A percentile compares a stretch with the other conserved stretches of the same genome.
phyloP scores from a whole-genome alignment of 2,797 vertebrate species.

The Orestias chungarensis region DNA sequence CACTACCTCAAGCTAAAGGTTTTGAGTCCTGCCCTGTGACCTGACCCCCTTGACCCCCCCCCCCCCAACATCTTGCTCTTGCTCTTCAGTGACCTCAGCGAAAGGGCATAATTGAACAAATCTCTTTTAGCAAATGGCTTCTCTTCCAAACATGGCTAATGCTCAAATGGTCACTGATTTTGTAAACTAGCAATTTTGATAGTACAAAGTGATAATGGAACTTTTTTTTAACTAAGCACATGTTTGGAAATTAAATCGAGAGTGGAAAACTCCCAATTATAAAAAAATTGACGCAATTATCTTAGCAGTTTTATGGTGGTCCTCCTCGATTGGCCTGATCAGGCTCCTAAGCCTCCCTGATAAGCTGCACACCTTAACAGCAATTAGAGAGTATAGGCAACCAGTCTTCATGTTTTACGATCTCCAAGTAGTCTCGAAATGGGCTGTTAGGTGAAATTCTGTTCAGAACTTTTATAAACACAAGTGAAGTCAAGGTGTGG shows the following conservation, averaged over 20 bases:
- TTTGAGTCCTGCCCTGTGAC: constrained; percentile 56
- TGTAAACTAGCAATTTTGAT: constrained; percentile 34
- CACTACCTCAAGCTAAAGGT: constrained; percentile 55
- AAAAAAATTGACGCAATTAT: constrained; percentile 15
- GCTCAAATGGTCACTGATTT: constrained; percentile 45
- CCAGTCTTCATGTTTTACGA: too few relatives aligned
- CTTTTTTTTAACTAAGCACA: constrained; percentile 8
- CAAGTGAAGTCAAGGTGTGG: too few relatives aligned
- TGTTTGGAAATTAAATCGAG: constrained; percentile 12
- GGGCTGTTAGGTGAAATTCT: too few relatives aligned
- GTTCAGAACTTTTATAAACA: too few relatives aligned
- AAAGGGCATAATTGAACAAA: constrained; percentile 28
- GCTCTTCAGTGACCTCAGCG: constrained; percentile 47
- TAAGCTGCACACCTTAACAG: too few relatives aligned
- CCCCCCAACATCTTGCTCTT: constrained; percentile 42
- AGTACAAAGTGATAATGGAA: constrained; percentile 29
- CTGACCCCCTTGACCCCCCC: constrained; percentile 41
- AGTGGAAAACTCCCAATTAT: constrained; percentile 5
- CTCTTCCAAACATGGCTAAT: constrained; percentile 23
- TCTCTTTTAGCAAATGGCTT: constrained; percentile 32
- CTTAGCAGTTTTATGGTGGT: too few relatives aligned
- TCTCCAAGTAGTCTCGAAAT: too few relatives aligned
- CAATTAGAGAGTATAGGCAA: too few relatives aligned
- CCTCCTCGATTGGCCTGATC: too few relatives aligned
- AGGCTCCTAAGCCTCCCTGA: too few relatives aligned